Conservation (phyloP, 2,888 invertebrate species). For the Tetragnatha montana region DNA sequence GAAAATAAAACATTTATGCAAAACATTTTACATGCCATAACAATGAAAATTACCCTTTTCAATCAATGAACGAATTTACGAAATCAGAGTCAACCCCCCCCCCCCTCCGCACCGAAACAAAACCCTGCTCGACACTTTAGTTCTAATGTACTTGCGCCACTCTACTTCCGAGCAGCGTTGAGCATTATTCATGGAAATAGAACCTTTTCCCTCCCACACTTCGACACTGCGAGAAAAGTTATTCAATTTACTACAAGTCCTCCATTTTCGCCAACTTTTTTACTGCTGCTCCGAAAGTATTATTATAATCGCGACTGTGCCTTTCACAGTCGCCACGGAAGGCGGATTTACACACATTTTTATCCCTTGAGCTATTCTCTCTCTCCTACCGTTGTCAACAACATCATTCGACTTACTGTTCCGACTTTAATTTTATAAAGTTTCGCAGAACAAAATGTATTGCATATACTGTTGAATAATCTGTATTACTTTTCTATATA, state of each 20-base stretch:
- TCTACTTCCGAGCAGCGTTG: not conserved
- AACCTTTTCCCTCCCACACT: not conserved
- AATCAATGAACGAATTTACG: no score
- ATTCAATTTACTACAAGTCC: constrained; percentile 58
- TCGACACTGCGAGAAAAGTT: constrained; percentile 34
- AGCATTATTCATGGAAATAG: constrained; percentile 46
- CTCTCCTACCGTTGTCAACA: not conserved
- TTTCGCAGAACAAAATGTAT: no score
- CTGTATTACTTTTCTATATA: no score
- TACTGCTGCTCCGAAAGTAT: constrained; percentile 24
- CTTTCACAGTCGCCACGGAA: constrained; percentile 38
- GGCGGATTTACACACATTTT: constrained; percentile 54
- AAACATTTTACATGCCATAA: no score
- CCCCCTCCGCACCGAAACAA: no score
- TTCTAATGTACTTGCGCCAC: no score
- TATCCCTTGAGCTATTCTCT: not conserved
- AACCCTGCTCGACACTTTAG: no score
- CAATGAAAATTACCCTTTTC: no score
- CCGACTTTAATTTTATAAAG: not conserved
- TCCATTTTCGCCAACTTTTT: constrained; percentile 42
- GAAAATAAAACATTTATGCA: no score
- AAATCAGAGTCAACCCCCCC: no score
- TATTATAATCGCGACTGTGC: constrained; percentile 56
- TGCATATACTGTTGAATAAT: no score
- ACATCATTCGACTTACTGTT: constrained; percentile 18